A percentile compares a stretch with the other conserved stretches of the same genome.
These are phyloP conservation scores for Mizuhopecten yessoensis DNA, from an alignment of 1,140 invertebrate species.

Conservation along the genomic window DNA sequence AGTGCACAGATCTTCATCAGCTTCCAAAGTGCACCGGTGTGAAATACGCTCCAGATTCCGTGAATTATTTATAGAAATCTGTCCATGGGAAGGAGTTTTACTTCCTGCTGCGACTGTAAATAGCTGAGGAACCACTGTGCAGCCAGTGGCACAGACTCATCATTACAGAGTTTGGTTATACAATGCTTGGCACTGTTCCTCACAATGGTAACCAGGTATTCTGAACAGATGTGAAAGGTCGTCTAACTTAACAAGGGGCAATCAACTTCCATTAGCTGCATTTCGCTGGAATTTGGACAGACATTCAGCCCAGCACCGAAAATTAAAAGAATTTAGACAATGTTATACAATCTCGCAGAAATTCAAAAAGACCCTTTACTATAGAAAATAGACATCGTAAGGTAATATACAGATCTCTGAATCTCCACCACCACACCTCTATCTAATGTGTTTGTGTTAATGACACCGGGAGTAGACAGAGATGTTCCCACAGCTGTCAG, in stretches of 20 bases:
- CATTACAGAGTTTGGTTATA: background rate
- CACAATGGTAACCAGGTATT: background rate
- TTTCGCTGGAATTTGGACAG: background rate
- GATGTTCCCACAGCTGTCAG: background rate
- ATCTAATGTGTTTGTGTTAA: background rate
- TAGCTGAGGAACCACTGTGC: background rate
- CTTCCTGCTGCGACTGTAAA: background rate
- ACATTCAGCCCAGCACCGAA: background rate
- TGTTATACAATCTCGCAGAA: background rate
- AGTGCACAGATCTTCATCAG: background rate
- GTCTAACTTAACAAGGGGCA: background rate
- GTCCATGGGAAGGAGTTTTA: background rate
- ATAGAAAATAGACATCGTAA: background rate
- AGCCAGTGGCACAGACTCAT: background rate
- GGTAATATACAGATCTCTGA: background rate
- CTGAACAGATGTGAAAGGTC: slow-evolving; percentile 15
- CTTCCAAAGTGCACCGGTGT: background rate
- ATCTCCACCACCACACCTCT: background rate
- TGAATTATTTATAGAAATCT: slow-evolving; percentile 40
- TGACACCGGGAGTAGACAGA: background rate
- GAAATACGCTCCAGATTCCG: background rate
- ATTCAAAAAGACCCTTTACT: background rate
- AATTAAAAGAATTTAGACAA: background rate
- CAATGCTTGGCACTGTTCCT: background rate
- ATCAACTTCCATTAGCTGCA: background rate